Evolutionary conservation across 92 coral and sea anemone genomes (phyloP), one percentile per base, ranked within the genome.

Genomic region (Paragorgia papillata): DNA sequence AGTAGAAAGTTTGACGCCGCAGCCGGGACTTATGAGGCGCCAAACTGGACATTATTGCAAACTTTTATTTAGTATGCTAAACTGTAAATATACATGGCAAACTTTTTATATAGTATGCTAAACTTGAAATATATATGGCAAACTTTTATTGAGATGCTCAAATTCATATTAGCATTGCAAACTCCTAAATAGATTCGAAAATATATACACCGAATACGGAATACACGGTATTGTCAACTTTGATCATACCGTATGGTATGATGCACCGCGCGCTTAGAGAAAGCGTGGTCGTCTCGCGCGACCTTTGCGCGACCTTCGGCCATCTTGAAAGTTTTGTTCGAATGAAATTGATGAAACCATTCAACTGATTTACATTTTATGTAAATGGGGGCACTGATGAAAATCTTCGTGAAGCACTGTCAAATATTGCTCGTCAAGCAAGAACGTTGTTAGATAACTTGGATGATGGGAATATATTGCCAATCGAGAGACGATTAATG

Each of bases 401-500:
- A 34, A 65, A 66, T 4, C 31, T 85, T 85, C 75, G 76, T 35
- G 83, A 33, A 31, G 80, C 83, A 57, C 67, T 86, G 8, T 75
- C 80, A 40, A 81, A 73, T 65, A 63, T 86, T 58, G 83, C 89
- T 54, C 89, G 79, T 32, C 62, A 70, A 49, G 86, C 80, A 56
- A 75, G 79, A 40, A 71, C 64, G 19, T 68, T 85, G 57, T 48
- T 80, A 55, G 73, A 85, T 32, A 81, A 74, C 51, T 82, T 75
- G 26, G 61, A 34, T 46, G 76, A 81, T 26, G 25, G 59, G 30
- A 77, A 63, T 22, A 76, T 57, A 62, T 62, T 41, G 54, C 59
- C 80, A 15, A 85, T 81, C 17, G 86, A 81, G 57, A 54, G 76
- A 48, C 81, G 85, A 51, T 31, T 85, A 69, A 22, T 76, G 32